Base-by-base conservation (phyloP, 2,797 vertebrate species). In the Peromyscus attwateri region DNA sequence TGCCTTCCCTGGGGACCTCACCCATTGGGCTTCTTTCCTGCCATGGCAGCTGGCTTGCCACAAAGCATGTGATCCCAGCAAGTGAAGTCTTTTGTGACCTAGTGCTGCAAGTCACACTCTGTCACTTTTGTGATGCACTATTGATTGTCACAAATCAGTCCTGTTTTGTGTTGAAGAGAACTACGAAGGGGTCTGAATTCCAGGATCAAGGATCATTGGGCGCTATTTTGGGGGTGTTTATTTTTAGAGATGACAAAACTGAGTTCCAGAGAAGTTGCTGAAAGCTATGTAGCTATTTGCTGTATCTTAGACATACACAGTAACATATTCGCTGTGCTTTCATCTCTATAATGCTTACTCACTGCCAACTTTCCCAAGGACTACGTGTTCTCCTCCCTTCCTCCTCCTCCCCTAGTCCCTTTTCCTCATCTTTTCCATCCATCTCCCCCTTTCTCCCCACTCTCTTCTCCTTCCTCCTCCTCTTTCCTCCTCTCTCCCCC, bases 251-350 rank as follows among this genome's bases (percentile, higher is more conserved):
- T 68, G 57, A 96, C n/a, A 80, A 92, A 85, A 87, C 81, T 29
- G 46, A 87, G 37, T 57, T 93, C 25, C 43, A 92, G 70, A 90
- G 49, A 93, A 89, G 9, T 93, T 91, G 23, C 79, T 76, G 49
- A 71, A 92, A 77, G 62, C 31, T 6, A 16, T 85, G 49, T 49
- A 85, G 43, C 13, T n/a, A 49, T 43, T 64, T 62, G 25, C 37
- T 29, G 1, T 40, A 40, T 62, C 55, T 29, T 40, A 83, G 16
- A 82, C 17, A 64, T 25, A 85, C 91, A 84, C 81, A 75, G 40
- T 93, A 91, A 82, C 46, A 25, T 68, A 68, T 94, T 84, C 94
- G 76, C 81, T 95, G 93, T 95, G 23, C 80, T 94, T 96, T 95
- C 46, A 73, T 89, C 31, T 70, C 52, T 89, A 49, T 55, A 31